Evolutionary conservation across 2,797 vertebrate genomes (phyloP).

Genomic region (Eulemur coronatus): DNA sequence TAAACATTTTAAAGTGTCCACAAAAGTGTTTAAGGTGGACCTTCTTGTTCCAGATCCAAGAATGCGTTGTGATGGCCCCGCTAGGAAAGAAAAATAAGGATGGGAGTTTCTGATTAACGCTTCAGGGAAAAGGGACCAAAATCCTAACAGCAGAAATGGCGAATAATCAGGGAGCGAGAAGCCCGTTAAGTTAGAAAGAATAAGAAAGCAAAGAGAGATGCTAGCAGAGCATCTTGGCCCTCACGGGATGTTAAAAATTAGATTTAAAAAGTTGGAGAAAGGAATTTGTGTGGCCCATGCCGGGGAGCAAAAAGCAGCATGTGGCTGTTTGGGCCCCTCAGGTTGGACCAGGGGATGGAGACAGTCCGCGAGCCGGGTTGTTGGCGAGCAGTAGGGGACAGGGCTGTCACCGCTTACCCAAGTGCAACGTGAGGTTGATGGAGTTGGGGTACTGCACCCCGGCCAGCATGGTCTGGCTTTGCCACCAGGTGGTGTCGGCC

Average conservation of each 20-base stretch:
- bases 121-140: neutral
- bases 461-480: slow-evolving; percentile 98
- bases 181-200: neutral
- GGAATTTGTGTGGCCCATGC: slow-evolving; percentile 4
- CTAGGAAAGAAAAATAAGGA: neutral
- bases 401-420: slow-evolving; percentile 89
- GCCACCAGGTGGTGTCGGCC: slow-evolving; percentile 98
- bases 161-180: neutral
- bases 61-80: neutral
- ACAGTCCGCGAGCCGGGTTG: neutral
- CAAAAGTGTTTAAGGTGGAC: neutral
- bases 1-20: neutral
- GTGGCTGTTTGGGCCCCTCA: neutral
- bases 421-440: slow-evolving; percentile 97
- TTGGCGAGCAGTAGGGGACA: neutral
- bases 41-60: neutral
- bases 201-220: neutral
- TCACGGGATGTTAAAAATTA: neutral
- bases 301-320: neutral
- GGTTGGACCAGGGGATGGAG: neutral
- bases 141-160: neutral
- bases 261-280: slow-evolving; percentile 12
- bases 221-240: neutral
- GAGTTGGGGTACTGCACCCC: slow-evolving; percentile 95
- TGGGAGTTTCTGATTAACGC: neutral